These are phyloP conservation scores for Equus quagga DNA, from an alignment of 2,113 vertebrate genomes.

Conservation along the genomic window DNA sequence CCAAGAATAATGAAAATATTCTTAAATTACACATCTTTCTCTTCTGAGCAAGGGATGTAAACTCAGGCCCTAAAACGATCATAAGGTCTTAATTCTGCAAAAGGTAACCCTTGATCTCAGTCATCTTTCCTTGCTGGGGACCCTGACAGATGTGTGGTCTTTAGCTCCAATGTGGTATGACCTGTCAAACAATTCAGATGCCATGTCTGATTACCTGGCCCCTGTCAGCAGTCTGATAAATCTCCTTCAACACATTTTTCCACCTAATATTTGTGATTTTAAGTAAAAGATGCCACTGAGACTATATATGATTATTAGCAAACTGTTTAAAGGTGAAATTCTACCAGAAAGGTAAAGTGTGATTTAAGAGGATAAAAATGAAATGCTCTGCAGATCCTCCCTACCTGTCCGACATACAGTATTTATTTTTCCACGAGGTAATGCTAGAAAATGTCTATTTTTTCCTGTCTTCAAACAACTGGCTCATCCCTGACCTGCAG, in stretches of 20 bases:
- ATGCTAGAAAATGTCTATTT: neutral
- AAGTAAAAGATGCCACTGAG: neutral
- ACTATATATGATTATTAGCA: neutral
- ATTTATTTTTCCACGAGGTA: neutral
- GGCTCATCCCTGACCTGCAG: neutral
- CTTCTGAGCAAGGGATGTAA: neutral
- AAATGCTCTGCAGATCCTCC: neutral
- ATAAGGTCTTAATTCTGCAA: conserved; percentile 15
- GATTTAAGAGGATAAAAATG: neutral
- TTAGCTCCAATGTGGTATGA: neutral
- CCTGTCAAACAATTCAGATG: neutral
- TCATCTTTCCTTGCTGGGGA: neutral
- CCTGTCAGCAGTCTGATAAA: neutral
- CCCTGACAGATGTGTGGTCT: neutral
- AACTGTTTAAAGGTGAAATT: neutral
- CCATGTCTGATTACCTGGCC: neutral
- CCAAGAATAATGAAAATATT: neutral
- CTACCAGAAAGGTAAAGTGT: neutral
- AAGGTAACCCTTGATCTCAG: neutral
- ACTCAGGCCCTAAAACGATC: neutral
- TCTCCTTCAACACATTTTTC: neutral
- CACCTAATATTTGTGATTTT: neutral
- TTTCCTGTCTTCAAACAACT: neutral
- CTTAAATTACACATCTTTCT: neutral
- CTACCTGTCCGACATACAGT: neutral